Evolutionary conservation across 2,113 vertebrate species (phyloP).

Genomic region (Sander lucioperca): DNA sequence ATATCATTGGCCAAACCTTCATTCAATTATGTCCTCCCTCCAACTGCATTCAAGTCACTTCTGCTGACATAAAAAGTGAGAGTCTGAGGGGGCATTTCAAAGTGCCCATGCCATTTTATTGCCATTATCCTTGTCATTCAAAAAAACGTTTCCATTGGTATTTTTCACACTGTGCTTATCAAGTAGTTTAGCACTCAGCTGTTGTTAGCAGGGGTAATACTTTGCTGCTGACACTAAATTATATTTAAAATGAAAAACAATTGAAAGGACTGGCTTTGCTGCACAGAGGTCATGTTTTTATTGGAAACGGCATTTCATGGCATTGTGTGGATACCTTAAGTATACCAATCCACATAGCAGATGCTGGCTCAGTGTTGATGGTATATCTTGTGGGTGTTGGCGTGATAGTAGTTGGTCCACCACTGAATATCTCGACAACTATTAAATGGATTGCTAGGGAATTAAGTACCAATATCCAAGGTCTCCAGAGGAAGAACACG

Average conservation of each 20-base stretch:
- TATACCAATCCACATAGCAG: not conserved
- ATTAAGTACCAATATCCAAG: not conserved
- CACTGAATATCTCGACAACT: not conserved
- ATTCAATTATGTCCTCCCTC: not conserved
- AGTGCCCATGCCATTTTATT: not conserved
- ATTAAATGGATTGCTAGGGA: not conserved
- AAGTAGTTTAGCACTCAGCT: not conserved
- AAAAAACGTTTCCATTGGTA: not conserved
- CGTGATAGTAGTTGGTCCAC: not conserved
- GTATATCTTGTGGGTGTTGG: not conserved
- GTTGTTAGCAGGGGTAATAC: not conserved
- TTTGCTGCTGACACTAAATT: not conserved
- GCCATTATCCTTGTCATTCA: not conserved
- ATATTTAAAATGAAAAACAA: not conserved
- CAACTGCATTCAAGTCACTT: not conserved
- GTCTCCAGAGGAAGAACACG: not conserved
- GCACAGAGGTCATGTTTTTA: not conserved
- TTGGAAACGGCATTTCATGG: not conserved
- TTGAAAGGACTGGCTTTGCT: not conserved
- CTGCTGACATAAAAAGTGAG: not conserved
- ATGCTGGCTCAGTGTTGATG: conserved; percentile 2
- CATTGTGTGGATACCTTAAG: conserved; percentile 8
- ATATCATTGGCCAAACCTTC: not conserved
- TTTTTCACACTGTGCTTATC: conserved; percentile 11
- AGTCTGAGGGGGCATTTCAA: not conserved